These are phyloP conservation scores for Acleris literana DNA, from an alignment of 2,888 invertebrate genomes.

Conservation along the genomic window DNA sequence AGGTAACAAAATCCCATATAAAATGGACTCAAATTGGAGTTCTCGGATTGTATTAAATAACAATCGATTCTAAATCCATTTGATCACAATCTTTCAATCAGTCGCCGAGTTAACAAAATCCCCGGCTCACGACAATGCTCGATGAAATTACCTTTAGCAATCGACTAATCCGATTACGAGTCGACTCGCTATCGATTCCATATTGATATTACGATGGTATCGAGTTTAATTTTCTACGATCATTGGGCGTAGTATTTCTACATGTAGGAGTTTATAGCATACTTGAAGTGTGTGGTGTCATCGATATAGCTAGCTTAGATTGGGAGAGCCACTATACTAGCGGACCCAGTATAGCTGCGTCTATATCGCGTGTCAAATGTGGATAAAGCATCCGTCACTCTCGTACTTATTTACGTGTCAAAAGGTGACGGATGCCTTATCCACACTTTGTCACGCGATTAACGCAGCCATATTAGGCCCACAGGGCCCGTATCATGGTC, in stretches of 20 bases:
- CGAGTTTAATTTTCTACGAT: conserved; percentile 19
- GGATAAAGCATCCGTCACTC: too few species aligned
- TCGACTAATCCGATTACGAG: conserved; percentile 33
- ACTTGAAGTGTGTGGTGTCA: too few species aligned
- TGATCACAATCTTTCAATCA: conserved; percentile 26
- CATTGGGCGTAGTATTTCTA: conserved; percentile 10
- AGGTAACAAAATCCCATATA: neutral
- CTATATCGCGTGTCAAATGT: too few species aligned
- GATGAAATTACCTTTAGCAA: conserved; percentile 35
- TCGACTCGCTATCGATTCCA: conserved; percentile 21
- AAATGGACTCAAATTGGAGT: neutral
- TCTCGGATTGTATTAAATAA: neutral
- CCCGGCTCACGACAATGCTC: conserved; percentile 32
- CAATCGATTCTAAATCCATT: conserved; percentile 7
- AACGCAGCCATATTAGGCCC: too few species aligned
- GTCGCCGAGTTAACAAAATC: conserved; percentile 24
- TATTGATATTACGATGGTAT: conserved; percentile 29
- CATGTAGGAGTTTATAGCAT: neutral
- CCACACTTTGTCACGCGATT: too few species aligned
- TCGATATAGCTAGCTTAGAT: too few species aligned
- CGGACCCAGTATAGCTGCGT: too few species aligned
- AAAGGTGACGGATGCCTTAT: too few species aligned
- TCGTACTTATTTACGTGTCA: too few species aligned
- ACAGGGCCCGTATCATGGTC: too few species aligned
- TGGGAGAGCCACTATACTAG: too few species aligned